phyloP scores from a whole-genome alignment of 2,888 invertebrate species.

The Lasioglossum vierecki region DNA sequence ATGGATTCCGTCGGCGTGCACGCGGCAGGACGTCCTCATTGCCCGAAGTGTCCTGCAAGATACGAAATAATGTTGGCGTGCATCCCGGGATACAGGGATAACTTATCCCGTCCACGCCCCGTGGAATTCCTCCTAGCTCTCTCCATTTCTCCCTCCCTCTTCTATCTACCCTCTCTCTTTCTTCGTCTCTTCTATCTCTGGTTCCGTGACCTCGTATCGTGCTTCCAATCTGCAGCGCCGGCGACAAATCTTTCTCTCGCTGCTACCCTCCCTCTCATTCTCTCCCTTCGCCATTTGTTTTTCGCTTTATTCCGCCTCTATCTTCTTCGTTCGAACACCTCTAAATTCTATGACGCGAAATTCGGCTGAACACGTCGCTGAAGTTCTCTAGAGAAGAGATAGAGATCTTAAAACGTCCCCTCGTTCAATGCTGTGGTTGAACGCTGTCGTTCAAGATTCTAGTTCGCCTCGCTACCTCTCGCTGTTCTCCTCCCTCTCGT shows the following conservation, averaged over 20 bases:
- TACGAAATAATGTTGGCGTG: conserved; percentile 77
- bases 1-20: conserved; percentile 75
- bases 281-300: neutral
- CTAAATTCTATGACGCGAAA: conserved; percentile 33
- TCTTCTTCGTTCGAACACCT: neutral
- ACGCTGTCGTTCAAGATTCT: neutral
- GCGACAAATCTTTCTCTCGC: conserved; percentile 59
- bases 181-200: conserved; percentile 53
- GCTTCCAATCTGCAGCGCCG: conserved; percentile 66
- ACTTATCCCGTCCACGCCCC: conserved; percentile 78
- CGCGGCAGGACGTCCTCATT: conserved; percentile 79
- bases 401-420: too few relatives aligned
- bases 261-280: neutral
- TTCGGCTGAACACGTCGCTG: neutral
- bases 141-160: neutral
- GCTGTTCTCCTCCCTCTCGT: too few relatives aligned
- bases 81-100: conserved; percentile 75
- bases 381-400: neutral
- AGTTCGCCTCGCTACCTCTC: too few relatives aligned
- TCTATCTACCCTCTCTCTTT: conserved; percentile 44
- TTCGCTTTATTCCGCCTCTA: neutral
- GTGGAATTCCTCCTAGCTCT: conserved; percentile 66
- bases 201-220: conserved; percentile 62
- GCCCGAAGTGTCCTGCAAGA: conserved; percentile 79
- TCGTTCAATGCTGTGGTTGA: neutral